phyloP scores from a whole-genome alignment of 2,113 vertebrate species.

The Aspidoscelis tigris region DNA sequence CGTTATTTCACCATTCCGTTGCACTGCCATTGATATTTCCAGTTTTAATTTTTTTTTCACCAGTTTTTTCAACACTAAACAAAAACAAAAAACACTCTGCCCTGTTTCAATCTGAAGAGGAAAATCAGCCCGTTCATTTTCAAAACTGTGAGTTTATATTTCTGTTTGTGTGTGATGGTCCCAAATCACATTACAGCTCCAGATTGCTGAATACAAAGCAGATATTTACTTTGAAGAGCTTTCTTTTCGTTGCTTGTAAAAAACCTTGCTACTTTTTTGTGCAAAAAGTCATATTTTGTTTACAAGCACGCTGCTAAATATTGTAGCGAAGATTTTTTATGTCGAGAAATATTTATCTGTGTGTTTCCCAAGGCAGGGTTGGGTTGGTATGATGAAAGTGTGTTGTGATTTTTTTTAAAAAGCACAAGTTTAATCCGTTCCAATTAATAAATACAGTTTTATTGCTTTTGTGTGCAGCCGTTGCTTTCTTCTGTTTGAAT shows the following conservation, averaged over 20 bases:
- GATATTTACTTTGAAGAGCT: not conserved
- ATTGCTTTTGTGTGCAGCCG: not conserved
- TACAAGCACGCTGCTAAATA: not conserved
- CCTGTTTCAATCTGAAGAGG: not conserved
- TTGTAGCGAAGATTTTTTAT: not conserved
- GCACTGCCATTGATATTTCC: no score
- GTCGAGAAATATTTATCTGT: not conserved
- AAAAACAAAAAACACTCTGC: not conserved
- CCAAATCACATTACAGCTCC: not conserved
- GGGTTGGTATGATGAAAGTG: not conserved
- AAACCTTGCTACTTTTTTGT: not conserved
- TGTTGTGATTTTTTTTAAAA: not conserved
- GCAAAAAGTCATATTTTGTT: not conserved
- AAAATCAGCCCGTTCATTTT: no score
- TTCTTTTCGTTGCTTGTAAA: no score
- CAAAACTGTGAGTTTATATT: not conserved
- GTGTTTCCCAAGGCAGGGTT: not conserved
- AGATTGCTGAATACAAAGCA: not conserved
- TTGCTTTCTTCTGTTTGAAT: not conserved
- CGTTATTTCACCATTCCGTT: no score
- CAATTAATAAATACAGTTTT: constrained; percentile 16
- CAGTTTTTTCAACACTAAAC: not conserved
- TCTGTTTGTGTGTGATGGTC: not conserved
- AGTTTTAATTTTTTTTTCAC: not conserved
- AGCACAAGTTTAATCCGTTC: not conserved